Evolutionary conservation across 2,113 vertebrate species (phyloP).

Genomic region (Monarcha castaneiventris): DNA sequence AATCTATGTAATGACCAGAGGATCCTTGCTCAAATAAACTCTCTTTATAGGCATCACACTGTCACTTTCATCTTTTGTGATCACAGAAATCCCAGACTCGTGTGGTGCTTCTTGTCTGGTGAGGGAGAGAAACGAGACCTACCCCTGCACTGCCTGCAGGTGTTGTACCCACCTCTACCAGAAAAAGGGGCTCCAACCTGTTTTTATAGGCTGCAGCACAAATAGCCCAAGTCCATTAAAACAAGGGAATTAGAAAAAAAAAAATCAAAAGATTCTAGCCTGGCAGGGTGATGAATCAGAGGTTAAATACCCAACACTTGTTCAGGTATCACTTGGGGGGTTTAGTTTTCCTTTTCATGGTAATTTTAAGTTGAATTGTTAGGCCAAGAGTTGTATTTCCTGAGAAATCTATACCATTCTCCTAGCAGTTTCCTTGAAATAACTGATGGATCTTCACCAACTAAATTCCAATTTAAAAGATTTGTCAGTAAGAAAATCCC

Average conservation of each 20-base stretch:
- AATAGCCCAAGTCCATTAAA: not conserved
- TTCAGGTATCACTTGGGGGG: not conserved
- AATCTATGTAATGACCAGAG: not conserved
- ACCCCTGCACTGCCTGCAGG: not conserved
- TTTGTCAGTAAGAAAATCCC: conserved; percentile 34
- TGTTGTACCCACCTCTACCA: not conserved
- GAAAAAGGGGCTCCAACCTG: not conserved
- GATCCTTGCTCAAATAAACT: not conserved
- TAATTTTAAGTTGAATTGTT: conserved; percentile 6
- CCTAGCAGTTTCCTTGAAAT: conserved; percentile 22
- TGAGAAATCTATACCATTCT: conserved; percentile 19
- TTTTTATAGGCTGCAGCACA: not conserved
- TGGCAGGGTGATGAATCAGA: not conserved
- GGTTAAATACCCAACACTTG: not conserved
- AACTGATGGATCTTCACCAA: conserved; percentile 26
- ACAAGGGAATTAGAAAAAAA: not conserved
- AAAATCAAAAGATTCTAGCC: not conserved
- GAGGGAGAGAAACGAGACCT: not conserved
- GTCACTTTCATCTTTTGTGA: not conserved
- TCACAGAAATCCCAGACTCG: not conserved
- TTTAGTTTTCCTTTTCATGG: not conserved
- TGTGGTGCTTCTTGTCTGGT: not conserved
- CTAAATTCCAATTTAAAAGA: conserved; percentile 44
- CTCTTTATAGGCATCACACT: not conserved
- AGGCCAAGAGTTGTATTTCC: not conserved